phyloP scores from a whole-genome alignment of 2,888 invertebrate species.

The Xanthorhoe spadicearia region DNA sequence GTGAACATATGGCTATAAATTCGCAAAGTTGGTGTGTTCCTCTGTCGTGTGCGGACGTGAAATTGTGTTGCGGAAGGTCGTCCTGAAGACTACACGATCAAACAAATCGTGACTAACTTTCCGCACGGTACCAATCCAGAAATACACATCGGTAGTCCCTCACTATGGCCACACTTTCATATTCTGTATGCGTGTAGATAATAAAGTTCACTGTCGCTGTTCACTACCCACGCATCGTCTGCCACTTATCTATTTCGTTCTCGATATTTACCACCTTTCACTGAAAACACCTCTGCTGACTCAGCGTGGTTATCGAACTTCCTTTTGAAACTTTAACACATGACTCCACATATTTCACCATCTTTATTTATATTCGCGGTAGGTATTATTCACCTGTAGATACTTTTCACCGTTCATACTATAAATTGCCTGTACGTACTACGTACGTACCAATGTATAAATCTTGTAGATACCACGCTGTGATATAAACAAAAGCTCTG shows the following conservation, averaged over 20 bases:
- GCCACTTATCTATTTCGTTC: constrained; percentile 31
- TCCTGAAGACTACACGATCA: constrained; percentile 61
- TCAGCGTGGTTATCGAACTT: constrained; percentile 19
- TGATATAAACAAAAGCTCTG: constrained; percentile 10
- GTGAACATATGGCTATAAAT: constrained; percentile 43
- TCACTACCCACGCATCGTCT: constrained; percentile 49
- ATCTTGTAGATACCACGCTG: not conserved
- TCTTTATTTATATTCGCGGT: constrained; percentile 2
- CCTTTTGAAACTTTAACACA: constrained; percentile 10
- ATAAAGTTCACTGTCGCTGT: constrained; percentile 55
- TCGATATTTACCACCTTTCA: constrained; percentile 30
- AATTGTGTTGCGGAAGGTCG: constrained; percentile 69
- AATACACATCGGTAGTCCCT: constrained; percentile 74
- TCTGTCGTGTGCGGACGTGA: constrained; percentile 48
- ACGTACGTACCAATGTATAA: not conserved
- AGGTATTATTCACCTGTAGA: constrained; percentile 7
- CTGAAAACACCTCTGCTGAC: constrained; percentile 28
- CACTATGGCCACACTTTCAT: constrained; percentile 46
- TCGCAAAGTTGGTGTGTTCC: constrained; percentile 41
- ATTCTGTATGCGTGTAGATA: constrained; percentile 42
- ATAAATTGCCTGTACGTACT: not conserved
- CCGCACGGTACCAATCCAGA: constrained; percentile 84
- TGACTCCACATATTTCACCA: not conserved
- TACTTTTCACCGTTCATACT: constrained; percentile 1
- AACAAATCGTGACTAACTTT: constrained; percentile 77